Base-by-base conservation (phyloP, 2,888 invertebrate genomes). In the Geophilus truncorum region DNA sequence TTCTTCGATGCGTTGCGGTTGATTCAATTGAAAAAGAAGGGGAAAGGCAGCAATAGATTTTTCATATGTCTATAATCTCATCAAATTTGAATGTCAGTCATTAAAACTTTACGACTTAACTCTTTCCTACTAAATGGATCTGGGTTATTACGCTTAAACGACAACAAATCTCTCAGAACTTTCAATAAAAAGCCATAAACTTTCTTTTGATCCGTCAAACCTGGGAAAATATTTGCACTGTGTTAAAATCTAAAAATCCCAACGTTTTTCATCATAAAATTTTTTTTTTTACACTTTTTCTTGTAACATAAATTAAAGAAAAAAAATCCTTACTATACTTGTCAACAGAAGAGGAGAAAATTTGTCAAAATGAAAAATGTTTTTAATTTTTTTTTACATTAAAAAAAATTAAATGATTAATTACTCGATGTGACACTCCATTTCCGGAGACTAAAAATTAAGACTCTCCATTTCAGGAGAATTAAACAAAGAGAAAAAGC, bases 91-190 rank as follows among this genome's bases (percentile, higher is more conserved):
- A 57, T 57, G 57, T 6, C 57, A 57, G 57, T 57, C 57, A 57
- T 57, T 57, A 57, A 57, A 57, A 18, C 23, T 57, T 57, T 57
- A 57, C 57, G 57, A 57, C 57, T 18, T 57, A 57, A 57, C 18
- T 57, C 57, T 57, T 57, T 57, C 57, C 57, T 57, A 21, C 57
- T 57, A 57, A 57, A 57, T 57, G 51, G 51, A 51, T 51, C 51
- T n/a, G 15, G 7, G 51, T 51, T 51, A 51, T 51, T 51, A 51
- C 18, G 4, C 51, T 51, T 51, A 51, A 51, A 5, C 34, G 34
- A 34, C 34, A 34, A 51, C 51, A 51, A 51, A 51, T 51, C 51
- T n/a, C n/a, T 15, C 15, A 51, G 9, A 34, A 34, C 34, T 34
- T 34, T 34, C 34, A 34, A 34, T 51, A 51, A 51, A 51, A 51